Conservation (phyloP, 2,113 vertebrate genomes). For the Zingel zingel region DNA sequence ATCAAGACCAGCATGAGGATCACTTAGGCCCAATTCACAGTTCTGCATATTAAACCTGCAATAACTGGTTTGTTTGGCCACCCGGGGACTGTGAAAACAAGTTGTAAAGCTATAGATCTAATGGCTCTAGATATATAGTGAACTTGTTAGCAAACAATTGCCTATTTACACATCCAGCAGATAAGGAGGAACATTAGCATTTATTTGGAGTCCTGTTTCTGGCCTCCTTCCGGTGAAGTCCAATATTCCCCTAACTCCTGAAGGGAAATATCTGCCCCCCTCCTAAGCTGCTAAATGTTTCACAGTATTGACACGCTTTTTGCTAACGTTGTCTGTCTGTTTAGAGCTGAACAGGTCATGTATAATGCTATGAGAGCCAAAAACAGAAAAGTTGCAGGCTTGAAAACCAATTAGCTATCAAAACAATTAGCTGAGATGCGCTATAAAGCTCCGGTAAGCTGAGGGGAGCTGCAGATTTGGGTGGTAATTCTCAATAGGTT, state of each 20-base stretch:
- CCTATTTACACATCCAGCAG: neutral
- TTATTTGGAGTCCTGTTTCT: too few relatives aligned
- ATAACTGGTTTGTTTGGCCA: neutral
- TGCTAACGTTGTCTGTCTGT: neutral
- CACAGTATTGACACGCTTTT: neutral
- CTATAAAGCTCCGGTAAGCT: neutral
- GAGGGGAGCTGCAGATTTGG: too few relatives aligned
- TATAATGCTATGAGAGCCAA: neutral
- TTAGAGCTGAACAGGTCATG: neutral
- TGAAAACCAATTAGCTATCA: neutral
- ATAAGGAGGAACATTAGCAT: neutral
- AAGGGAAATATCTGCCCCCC: neutral
- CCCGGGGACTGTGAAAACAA: too few relatives aligned
- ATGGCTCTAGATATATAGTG: neutral
- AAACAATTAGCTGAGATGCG: neutral
- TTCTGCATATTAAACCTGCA: constrained; percentile 12
- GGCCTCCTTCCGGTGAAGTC: neutral
- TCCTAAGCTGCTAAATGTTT: neutral
- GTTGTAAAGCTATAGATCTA: neutral
- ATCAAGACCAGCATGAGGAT: neutral
- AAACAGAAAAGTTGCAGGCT: neutral
- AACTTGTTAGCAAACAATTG: neutral
- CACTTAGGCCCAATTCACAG: neutral
- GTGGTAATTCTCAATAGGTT: too few relatives aligned
- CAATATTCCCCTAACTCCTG: neutral